Conservation (phyloP, 2,888 invertebrate genomes). For the Nasonia oneida region DNA sequence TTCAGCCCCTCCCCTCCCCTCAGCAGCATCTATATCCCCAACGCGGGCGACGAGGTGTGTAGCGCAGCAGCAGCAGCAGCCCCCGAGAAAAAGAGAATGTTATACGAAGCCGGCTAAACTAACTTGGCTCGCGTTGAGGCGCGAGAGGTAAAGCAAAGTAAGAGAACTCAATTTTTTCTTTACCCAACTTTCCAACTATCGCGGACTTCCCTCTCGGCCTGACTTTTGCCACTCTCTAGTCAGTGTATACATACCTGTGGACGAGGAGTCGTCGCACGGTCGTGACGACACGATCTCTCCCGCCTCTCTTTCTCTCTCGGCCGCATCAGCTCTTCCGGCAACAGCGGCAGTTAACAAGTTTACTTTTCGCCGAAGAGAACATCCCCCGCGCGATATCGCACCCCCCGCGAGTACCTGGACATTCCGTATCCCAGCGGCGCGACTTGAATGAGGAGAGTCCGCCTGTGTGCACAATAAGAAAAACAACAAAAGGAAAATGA, state of each 20-base stretch:
- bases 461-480: neutral
- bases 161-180: conserved; percentile 57
- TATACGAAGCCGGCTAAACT: conserved; percentile 49
- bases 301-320: conserved; percentile 27
- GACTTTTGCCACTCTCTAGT: neutral
- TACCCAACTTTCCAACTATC: conserved; percentile 49
- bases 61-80: neutral
- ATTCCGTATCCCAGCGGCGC: conserved; percentile 9
- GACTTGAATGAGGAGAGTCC: conserved; percentile 12
- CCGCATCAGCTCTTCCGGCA: conserved; percentile 34
- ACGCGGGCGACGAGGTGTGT: neutral
- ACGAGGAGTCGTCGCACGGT: neutral
- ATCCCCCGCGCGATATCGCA: conserved; percentile 27
- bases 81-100: conserved; percentile 26
- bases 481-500: conserved; percentile 17
- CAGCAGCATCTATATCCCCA: neutral
- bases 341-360: conserved; percentile 58
- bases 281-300: conserved; percentile 41
- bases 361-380: conserved; percentile 51
- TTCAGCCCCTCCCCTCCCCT: neutral
- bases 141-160: conserved; percentile 51
- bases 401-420: neutral
- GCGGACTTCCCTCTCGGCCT: neutral
- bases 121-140: conserved; percentile 53
- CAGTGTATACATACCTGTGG: neutral